Evolutionary conservation across 2,888 invertebrate species (phyloP).

Genomic region (Diadegma fenestrale): DNA sequence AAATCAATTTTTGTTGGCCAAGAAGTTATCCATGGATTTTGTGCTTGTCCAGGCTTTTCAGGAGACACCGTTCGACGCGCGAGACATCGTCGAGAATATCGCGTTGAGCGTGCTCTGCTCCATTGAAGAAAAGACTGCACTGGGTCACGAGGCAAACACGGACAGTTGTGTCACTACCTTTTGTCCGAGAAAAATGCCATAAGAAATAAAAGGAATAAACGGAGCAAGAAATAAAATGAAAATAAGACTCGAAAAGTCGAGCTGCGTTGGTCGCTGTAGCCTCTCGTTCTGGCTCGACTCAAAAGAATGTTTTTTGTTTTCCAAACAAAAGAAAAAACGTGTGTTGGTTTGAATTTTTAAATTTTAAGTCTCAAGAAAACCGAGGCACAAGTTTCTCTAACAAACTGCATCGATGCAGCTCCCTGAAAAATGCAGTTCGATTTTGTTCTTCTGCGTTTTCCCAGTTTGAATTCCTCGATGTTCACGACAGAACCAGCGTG

Average conservation of each 20-base stretch:
- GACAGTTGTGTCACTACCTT: conserved; percentile 42
- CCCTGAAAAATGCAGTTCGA: not conserved
- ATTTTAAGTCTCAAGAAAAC: not conserved
- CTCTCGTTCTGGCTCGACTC: conserved; percentile 10
- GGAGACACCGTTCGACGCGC: not conserved
- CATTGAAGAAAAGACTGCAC: conserved; percentile 19
- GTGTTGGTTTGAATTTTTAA: not conserved
- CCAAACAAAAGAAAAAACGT: conserved; percentile 19
- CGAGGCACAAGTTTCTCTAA: not conserved
- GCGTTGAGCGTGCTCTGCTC: conserved; percentile 5
- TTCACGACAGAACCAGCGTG: conserved; percentile 2
- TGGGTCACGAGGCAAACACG: conserved; percentile 50
- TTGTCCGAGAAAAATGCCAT: conserved; percentile 51
- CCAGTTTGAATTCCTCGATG: not conserved
- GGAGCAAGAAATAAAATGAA: conserved; percentile 2
- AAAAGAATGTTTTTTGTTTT: conserved; percentile 11
- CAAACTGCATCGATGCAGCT: not conserved
- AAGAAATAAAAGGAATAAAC: conserved; percentile 27
- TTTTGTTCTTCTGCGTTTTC: not conserved
- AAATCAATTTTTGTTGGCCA: not conserved
- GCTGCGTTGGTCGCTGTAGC: conserved; percentile 29
- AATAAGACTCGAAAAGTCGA: conserved; percentile 12
- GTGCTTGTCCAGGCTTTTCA: not conserved
- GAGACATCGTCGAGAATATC: not conserved
- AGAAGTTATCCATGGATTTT: not conserved